A percentile compares a stretch with the other conserved stretches of the same genome.
Evolutionary conservation across 1,140 invertebrate genomes (phyloP).

Genomic region (Holcopasites calliopsidis): DNA sequence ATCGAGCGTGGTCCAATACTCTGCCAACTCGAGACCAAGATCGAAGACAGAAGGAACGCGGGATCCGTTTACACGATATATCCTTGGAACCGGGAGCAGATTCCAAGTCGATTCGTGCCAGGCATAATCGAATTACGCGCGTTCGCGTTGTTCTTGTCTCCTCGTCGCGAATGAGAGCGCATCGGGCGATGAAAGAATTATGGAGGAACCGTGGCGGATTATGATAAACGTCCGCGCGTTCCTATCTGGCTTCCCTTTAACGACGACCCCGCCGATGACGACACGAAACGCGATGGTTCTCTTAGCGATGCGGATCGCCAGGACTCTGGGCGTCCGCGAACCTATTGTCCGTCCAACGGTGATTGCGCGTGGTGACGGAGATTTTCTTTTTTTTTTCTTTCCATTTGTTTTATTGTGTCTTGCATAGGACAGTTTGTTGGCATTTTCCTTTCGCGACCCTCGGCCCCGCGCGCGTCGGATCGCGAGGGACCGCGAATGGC

Average conservation of each 20-base stretch:
- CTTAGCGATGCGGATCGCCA: too few species aligned
- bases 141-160: neutral
- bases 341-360: constrained; percentile 6
- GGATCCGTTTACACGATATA: neutral
- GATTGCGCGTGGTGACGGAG: neutral
- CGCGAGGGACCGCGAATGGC: neutral
- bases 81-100: neutral
- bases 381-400: neutral
- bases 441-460: neutral
- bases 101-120: neutral
- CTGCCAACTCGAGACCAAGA: neutral
- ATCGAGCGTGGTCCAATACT: neutral
- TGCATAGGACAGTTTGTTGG: neutral
- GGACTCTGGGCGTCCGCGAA: neutral
- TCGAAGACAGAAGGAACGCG: neutral
- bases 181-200: neutral
- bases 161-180: neutral
- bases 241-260: too few species aligned
- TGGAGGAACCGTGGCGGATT: neutral
- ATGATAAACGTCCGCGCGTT: neutral
- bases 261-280: too few species aligned
- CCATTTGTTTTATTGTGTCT: too few species aligned
- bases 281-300: neutral
- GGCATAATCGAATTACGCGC: neutral
- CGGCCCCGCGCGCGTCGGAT: neutral